Base-by-base conservation (phyloP, 1,140 invertebrate genomes). In the Neodiprion fabricii region DNA sequence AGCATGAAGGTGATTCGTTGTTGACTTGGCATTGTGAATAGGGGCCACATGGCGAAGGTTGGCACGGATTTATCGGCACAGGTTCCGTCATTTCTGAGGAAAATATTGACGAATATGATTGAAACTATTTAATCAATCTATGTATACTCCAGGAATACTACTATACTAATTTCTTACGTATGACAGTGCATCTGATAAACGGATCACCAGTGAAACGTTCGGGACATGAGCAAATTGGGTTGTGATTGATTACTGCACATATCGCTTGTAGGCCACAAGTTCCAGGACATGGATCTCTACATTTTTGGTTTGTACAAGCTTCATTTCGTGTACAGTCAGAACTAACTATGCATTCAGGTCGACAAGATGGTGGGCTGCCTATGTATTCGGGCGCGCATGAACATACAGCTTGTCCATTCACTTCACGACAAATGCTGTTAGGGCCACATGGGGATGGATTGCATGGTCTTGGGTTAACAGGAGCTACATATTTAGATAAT, bases 361-460 rank as follows among this genome's bases (percentile, higher is more conserved):
- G 82, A 80, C 90, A 91, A 50, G 82, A 81, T 47, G 90, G 91
- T 75, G 91, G 91, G 74, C 79, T 86, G 23, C 91, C 91, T 40
- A 90, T 83, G 74, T 90, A 92, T 73, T 87, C 89, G 10, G 88
- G 87, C n/a, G 89, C 82, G 77, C 92, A 93, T 48, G 89, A 89
- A 77, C 92, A 93, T 9, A 89, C 88, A 8, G 88, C 87, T 79
- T 89, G 88, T 28, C 84, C 86, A 72, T 87, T 89, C 2, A 89
- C 76, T 48, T 88, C 88, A 72, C 88, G 85, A 77, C 93, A 94
- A 78, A 90, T 86, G 75, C 91, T 92, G 80, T 95, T 95, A 50
- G 92, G 91, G 70, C 94, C 94, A 85, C 94, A 95, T 7, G 93
- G 93, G 12, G 92, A 92, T 71, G 92, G 93, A 79, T 90, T 88